phyloP scores from a whole-genome alignment of 1,140 invertebrate genomes.

The Drosophila pallidifrons region DNA sequence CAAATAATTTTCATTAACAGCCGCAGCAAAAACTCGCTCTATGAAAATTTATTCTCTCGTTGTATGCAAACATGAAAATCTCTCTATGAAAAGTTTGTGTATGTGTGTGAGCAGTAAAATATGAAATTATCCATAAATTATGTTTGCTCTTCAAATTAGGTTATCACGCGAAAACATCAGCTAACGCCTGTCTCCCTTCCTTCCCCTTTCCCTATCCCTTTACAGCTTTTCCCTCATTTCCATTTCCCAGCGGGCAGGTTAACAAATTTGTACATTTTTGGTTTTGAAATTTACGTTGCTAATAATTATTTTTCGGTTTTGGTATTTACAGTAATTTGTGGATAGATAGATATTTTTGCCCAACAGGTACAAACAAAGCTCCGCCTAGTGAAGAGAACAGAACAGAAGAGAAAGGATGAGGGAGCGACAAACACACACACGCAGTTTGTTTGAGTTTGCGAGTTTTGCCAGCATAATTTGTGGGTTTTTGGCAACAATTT shows the following conservation, averaged over 20 bases:
- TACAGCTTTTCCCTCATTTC: no score
- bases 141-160: conserved; percentile 47
- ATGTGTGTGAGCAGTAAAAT: conserved; percentile 46
- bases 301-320: conserved; percentile 56
- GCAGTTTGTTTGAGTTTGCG: conserved; percentile 3
- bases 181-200: no score
- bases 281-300: conserved; percentile 51
- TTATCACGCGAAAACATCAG: conserved; percentile 18
- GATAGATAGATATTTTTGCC: conserved; percentile 11
- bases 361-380: conserved; percentile 1
- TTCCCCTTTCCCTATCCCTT: not conserved
- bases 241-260: conserved; percentile 21
- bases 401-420: not conserved
- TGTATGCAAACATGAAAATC: conserved; percentile 31
- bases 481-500: conserved; percentile 14
- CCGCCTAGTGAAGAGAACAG: no score
- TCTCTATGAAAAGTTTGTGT: conserved; percentile 15
- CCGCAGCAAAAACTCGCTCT: conserved; percentile 32
- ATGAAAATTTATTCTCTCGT: conserved; percentile 27
- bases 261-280: conserved; percentile 55
- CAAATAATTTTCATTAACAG: conserved; percentile 59
- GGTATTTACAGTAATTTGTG: conserved; percentile 35
- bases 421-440: not conserved
- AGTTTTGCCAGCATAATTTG: conserved; percentile 32
- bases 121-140: conserved; percentile 69